Evolutionary conservation across 2,113 vertebrate species (phyloP), one percentile per base, ranked within the genome.

Genomic region (Puntigrus tetrazona): DNA sequence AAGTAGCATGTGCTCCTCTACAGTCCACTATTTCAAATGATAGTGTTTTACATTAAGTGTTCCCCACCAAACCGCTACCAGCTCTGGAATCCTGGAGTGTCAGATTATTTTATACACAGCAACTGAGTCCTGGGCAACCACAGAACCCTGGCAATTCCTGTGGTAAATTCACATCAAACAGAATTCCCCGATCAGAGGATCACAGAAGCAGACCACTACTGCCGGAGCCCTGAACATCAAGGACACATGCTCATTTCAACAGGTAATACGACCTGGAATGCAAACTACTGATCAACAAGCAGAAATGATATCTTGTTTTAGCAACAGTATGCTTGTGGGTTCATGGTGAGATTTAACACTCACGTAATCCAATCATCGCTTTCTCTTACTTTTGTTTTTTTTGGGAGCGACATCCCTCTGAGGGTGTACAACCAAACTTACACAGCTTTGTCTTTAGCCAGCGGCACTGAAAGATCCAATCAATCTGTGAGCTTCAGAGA

Each of bases 71-170:
- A 85, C 75, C 55, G 10, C 52, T 73, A 43, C 61, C 77, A 84
- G 79, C 65, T 65, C 65, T 27, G 31, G 85, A 76, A 82, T 52
- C 80, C 72, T 84, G 25, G 22, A 73, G 75, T 87, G 84, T 83
- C 85, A 86, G 87, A 82, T 86, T 88, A 87, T 89, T 88, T 89
- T 87, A 86, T 85, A 87, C 74, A 89, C 85, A 84, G 80, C 81
- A 77, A 73, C 83, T 84, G 86, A 89, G 83, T 76, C 83, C 52
- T 45, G 63, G 79, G 67, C 74, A 87, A 69, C 85, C 86, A 85
- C 73, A 83, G 67, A 82, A 83, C 79, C 84, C 34, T 72, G 70
- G 81, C 67, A 88, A 86, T 76, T 87, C 84, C 85, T 89, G 85
- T 83, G 86, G 85, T 86, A 87, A 85, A 84, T 82, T 85, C 83